Evolutionary conservation across 1,140 invertebrate genomes (phyloP).

Genomic region (Drosophila guanche): DNA sequence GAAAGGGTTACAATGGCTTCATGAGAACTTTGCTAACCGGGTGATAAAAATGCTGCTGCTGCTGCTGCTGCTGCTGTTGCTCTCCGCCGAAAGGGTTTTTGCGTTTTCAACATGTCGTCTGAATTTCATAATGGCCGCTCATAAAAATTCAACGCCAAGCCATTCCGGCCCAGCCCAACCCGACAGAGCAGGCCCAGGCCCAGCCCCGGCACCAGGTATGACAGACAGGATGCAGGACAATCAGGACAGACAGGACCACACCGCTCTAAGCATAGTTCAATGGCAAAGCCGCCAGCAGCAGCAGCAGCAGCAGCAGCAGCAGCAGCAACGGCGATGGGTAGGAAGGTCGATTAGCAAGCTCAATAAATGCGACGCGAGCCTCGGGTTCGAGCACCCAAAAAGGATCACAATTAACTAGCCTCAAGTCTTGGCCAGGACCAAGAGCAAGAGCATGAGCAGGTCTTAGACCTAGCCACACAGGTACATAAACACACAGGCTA

Average conservation of each 20-base stretch:
- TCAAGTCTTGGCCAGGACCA: background rate
- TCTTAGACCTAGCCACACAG: background rate
- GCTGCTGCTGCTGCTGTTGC: background rate
- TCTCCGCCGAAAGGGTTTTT: constrained; percentile 59
- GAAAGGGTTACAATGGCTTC: constrained; percentile 80
- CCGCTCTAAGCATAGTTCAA: constrained; percentile 27
- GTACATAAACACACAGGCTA: background rate
- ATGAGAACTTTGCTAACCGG: constrained; percentile 75
- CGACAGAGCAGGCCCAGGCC: background rate
- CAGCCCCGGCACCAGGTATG: constrained; percentile 4
- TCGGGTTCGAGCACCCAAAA: constrained; percentile 1
- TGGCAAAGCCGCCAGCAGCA: constrained; percentile 32
- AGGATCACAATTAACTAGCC: constrained; percentile 28
- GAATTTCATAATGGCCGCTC: constrained; percentile 62
- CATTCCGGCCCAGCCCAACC: background rate
- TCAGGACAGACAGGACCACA: constrained; percentile 11
- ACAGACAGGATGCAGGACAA: constrained; percentile 43
- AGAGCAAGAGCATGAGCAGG: too few species aligned
- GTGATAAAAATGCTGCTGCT: constrained; percentile 59
- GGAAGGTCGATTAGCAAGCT: constrained; percentile 43
- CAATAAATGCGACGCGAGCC: constrained; percentile 21
- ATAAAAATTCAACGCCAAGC: constrained; percentile 39
- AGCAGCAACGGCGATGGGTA: constrained; percentile 1
- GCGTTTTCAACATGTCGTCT: constrained; percentile 60
- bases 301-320: background rate